phyloP scores from a whole-genome alignment of 1,140 invertebrate genomes.

The Wasmannia auropunctata region DNA sequence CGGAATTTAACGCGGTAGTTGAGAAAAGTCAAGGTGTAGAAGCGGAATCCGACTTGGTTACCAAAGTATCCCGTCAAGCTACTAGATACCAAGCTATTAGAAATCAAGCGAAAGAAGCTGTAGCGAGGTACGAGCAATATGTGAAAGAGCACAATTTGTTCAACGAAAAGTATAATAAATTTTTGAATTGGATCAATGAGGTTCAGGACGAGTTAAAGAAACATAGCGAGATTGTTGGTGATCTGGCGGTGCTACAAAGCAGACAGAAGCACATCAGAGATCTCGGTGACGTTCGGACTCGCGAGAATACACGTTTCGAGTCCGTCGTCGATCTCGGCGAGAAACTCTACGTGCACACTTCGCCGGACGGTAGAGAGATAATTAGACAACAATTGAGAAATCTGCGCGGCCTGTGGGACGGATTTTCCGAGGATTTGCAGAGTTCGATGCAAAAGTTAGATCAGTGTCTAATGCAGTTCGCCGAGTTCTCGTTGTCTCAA shows the following conservation, averaged over 20 bases:
- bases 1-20: constrained; percentile 90
- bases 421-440: constrained; percentile 93
- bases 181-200: constrained; percentile 90
- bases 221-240: constrained; percentile 94
- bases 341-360: constrained; percentile 96
- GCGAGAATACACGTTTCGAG: constrained; percentile 94
- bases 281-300: constrained; percentile 92
- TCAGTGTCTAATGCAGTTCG: constrained; percentile 94
- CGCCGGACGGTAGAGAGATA: constrained; percentile 96
- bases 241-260: constrained; percentile 93
- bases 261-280: constrained; percentile 93
- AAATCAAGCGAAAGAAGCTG: constrained; percentile 92
- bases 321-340: constrained; percentile 95
- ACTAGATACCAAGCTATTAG: constrained; percentile 94
- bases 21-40: constrained; percentile 91
- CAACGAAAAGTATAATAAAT: constrained; percentile 91
- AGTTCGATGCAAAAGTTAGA: constrained; percentile 92
- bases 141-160: constrained; percentile 94
- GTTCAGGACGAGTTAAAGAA: constrained; percentile 91
- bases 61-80: constrained; percentile 91
- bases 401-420: constrained; percentile 94
- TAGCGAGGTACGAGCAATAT: constrained; percentile 92
- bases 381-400: constrained; percentile 95
- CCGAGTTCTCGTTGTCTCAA: constrained; percentile 94
- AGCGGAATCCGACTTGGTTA: constrained; percentile 91